Base-by-base conservation (phyloP, 2,113 vertebrate species). In the Sciurus niger region DNA sequence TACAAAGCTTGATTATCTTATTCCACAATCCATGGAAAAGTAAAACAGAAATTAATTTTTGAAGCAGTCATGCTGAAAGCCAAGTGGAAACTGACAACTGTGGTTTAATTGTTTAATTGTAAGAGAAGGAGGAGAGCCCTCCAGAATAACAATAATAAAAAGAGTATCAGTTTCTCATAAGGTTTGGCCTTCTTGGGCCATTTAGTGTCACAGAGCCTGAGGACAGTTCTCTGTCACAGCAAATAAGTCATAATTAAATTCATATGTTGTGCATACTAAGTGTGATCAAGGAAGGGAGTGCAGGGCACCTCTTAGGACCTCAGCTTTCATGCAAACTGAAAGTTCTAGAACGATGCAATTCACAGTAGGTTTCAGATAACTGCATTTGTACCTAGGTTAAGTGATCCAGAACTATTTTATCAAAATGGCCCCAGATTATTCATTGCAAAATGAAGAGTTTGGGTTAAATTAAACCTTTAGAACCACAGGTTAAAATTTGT, bases 41-140 rank as follows among this genome's bases (percentile, higher is more conserved):
- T 80, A 76, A 93, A 92, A 70, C 30, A 76, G 40, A 84, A 90
- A 20, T 34, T 37, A 74, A 17, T 70, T 65, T 58, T 76, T 96
- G n/a, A 95, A 82, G 24, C 46, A 60, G 30, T 43, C 72, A 55
- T 68, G 48, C 30, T 63, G 20, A 84, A 87, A 84, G 53, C 8
- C 60, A 63, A 10, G 25, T 28, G 30, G 70, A 78, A 63, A 63
- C 28, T 37, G 20, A 53, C 40, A 91, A 20, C 28, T 89, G 58
- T 24, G 20, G 28, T 78, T 58, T 77, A 80, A 51, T 90, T 58
- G 48, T 58, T 37, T 79, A 83, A 40, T 51, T 95, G n/a, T 40
- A 24, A 74, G 77, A 83, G 63, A 92, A 94, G 20, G 22, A 73
- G 40, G 11, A 87, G 30, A 55, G 68, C 40, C 46, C 80, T 58